Percentiles rank a stretch among this genome's conserved stretches.
phyloP scores from a whole-genome alignment of 1,140 invertebrate species.

The Bombus affinis region DNA sequence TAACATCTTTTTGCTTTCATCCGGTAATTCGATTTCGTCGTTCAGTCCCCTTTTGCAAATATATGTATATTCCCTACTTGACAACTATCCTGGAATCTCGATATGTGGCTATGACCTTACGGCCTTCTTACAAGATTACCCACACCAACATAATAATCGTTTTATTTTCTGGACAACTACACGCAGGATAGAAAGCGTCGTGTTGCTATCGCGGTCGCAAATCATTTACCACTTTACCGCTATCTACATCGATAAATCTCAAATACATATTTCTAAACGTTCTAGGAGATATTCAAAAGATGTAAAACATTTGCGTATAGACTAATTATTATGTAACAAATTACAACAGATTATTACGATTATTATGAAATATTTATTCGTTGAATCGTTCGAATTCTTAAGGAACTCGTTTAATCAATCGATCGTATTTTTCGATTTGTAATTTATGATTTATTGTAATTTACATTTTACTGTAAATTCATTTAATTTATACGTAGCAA shows the following conservation, averaged over 20 bases:
- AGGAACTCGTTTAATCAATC: not conserved
- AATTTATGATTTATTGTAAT: not conserved
- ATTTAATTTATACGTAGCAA: not conserved
- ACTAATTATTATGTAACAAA: too few species aligned
- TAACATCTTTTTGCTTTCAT: not conserved
- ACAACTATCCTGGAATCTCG: conserved; percentile 19
- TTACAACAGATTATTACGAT: not conserved
- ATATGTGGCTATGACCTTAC: conserved; percentile 8
- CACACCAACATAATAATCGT: conserved; percentile 1
- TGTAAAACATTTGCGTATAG: too few species aligned
- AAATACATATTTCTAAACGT: not conserved
- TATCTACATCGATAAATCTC: not conserved
- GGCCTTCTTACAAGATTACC: conserved; percentile 1
- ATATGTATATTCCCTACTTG: conserved; percentile 3
- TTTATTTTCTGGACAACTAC: not conserved
- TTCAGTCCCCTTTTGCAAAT: not conserved
- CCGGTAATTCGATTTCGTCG: not conserved
- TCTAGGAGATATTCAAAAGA: not conserved
- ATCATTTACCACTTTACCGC: not conserved
- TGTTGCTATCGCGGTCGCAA: too few species aligned
- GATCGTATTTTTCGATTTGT: not conserved
- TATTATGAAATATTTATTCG: not conserved
- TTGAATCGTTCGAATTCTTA: too few species aligned
- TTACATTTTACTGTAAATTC: not conserved
- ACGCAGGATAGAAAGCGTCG: not conserved